Conservation (phyloP, 2,113 vertebrate genomes). For the Chaetops frenatus region DNA sequence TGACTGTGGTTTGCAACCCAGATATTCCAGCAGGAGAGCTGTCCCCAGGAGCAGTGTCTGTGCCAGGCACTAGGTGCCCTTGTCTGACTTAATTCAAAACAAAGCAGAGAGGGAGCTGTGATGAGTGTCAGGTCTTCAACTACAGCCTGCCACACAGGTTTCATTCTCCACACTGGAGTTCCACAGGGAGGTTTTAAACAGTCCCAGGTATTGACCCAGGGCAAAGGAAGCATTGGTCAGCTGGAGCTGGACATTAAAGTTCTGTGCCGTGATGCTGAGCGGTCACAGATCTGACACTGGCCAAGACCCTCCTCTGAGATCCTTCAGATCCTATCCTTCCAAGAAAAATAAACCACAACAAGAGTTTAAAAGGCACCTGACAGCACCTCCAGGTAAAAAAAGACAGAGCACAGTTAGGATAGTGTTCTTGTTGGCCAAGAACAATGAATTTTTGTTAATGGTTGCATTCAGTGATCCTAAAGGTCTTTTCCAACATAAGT, state of each 20-base stretch:
- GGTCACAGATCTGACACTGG: neutral
- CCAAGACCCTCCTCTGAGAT: neutral
- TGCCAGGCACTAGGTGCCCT: neutral
- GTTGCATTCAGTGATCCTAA: neutral
- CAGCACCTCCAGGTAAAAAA: neutral
- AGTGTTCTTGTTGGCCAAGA: neutral
- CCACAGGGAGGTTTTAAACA: neutral
- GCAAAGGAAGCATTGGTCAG: neutral
- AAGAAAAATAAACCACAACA: neutral
- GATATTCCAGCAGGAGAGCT: neutral
- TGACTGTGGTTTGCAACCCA: neutral
- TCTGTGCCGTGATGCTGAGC: neutral
- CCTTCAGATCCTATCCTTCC: neutral
- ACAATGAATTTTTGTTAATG: neutral
- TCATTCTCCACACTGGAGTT: neutral
- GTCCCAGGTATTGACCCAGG: neutral
- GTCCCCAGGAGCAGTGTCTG: neutral
- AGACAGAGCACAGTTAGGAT: neutral
- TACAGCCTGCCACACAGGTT: neutral
- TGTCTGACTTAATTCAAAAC: neutral
- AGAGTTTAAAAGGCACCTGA: neutral
- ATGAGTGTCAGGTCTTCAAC: neutral
- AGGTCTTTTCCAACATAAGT: neutral
- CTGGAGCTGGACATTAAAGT: neutral
- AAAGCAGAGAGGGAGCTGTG: neutral